Evolutionary conservation across 2,113 vertebrate genomes (phyloP).

Genomic region (Sarotherodon lohbergeri): DNA sequence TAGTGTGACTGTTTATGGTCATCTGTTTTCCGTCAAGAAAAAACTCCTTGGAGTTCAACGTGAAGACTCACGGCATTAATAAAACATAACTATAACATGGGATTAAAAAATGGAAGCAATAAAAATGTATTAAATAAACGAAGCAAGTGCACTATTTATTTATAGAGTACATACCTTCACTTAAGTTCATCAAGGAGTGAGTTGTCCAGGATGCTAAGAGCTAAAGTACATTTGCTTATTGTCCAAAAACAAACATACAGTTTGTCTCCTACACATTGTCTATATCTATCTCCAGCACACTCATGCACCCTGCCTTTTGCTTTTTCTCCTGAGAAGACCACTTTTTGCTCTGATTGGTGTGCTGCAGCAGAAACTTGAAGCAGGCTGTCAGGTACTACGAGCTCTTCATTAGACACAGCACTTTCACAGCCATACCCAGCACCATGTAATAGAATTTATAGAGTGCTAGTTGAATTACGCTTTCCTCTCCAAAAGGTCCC

Average conservation of each 20-base stretch:
- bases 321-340: background rate
- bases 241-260: background rate
- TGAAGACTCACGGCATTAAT: background rate
- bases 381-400: slow-evolving; percentile 31
- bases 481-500: slow-evolving; percentile 8
- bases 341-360: slow-evolving; percentile 1
- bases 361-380: slow-evolving; percentile 11
- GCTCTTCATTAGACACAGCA: slow-evolving; percentile 52
- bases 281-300: background rate
- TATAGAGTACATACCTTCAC: background rate
- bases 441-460: slow-evolving; percentile 55
- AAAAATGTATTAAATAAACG: background rate
- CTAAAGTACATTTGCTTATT: background rate
- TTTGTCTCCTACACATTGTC: background rate
- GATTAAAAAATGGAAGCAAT: background rate
- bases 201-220: background rate
- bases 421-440: slow-evolving; percentile 40
- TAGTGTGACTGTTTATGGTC: background rate
- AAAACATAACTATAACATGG: background rate
- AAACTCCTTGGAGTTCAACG: background rate
- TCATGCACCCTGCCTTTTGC: background rate
- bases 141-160: background rate
- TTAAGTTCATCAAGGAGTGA: background rate
- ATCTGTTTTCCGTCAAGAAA: background rate
- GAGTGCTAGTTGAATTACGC: slow-evolving; percentile 57